Evolutionary conservation across 2,797 vertebrate species (phyloP).

Genomic region (Sebastiscus albofasciatus): DNA sequence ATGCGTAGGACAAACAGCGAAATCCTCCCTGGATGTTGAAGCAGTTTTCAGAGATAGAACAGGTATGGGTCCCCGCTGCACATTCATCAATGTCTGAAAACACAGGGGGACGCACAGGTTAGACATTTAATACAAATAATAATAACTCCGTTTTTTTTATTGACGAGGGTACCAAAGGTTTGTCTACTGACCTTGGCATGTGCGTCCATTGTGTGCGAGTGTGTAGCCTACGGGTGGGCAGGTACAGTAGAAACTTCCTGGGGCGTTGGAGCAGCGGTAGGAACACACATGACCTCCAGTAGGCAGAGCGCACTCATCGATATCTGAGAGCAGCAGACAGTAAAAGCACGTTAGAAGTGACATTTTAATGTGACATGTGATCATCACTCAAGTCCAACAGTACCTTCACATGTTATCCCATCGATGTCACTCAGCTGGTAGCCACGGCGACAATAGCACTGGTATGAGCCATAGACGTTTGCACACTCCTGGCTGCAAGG

Average conservation of each 20-base stretch:
- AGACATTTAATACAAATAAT: neutral
- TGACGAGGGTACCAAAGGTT: neutral
- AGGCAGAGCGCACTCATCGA: slow-evolving; percentile 91
- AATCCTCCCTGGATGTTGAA: slow-evolving; percentile 92
- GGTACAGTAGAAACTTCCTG: slow-evolving; percentile 91
- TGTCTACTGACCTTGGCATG: slow-evolving; percentile 87
- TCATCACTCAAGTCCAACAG: neutral
- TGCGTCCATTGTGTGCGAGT: slow-evolving; percentile 85
- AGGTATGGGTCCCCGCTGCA: slow-evolving; percentile 87
- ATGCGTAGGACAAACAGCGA: slow-evolving; percentile 88
- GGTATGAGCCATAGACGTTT: slow-evolving; percentile 93
- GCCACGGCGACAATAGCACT: slow-evolving; percentile 92
- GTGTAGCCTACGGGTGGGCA: slow-evolving; percentile 89
- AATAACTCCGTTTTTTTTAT: neutral
- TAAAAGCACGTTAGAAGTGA: neutral
- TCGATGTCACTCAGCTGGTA: slow-evolving; percentile 91
- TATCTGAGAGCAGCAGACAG: slow-evolving; percentile 79
- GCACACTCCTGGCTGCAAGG: slow-evolving; percentile 93
- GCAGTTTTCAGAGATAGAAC: slow-evolving; percentile 87
- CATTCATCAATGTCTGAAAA: slow-evolving; percentile 93
- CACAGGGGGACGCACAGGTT: neutral
- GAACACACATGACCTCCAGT: slow-evolving; percentile 90
- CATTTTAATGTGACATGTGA: neutral
- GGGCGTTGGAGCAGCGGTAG: slow-evolving; percentile 88
- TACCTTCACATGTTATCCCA: slow-evolving; percentile 91